A percentile compares a stretch with the other conserved stretches of the same genome.
These are phyloP conservation scores for Caenorhabditis sp. DNA, from an alignment of 2,888 invertebrate genomes.

Conservation along the genomic window DNA sequence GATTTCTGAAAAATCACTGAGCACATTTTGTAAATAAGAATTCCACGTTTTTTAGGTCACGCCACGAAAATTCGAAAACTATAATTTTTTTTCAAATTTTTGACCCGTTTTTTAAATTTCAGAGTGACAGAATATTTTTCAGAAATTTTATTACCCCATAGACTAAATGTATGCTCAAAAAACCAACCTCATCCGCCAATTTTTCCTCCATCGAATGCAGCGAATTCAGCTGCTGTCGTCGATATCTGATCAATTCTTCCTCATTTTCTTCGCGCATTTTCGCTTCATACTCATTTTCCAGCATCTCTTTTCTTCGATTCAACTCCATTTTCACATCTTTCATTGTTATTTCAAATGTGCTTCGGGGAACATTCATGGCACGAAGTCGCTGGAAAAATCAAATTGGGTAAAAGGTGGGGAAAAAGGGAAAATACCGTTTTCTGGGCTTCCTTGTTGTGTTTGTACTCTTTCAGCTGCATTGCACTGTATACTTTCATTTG, in stretches of 20 bases:
- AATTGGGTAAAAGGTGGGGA: background rate
- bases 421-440: slow-evolving; percentile 76
- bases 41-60: too few species aligned
- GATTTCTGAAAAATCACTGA: too few species aligned
- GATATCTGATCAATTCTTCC: slow-evolving; percentile 44
- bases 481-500: slow-evolving; percentile 90
- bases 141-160: too few species aligned
- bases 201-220: slow-evolving; percentile 48
- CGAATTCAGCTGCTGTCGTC: slow-evolving; percentile 39
- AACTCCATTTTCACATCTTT: slow-evolving; percentile 41
- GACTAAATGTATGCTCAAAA: too few species aligned
- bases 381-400: slow-evolving; percentile 24
- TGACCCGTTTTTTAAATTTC: background rate
- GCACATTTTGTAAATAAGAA: too few species aligned
- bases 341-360: slow-evolving; percentile 36
- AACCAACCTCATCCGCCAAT: slow-evolving; percentile 47
- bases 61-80: too few species aligned
- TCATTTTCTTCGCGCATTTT: slow-evolving; percentile 43
- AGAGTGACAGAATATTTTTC: background rate
- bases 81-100: too few species aligned
- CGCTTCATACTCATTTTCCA: slow-evolving; percentile 36
- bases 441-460: slow-evolving; percentile 91
- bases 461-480: slow-evolving; percentile 93
- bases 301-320: slow-evolving; percentile 39
- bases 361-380: slow-evolving; percentile 23